Percentiles rank a stretch among this genome's conserved stretches.
Conservation (phyloP, 35 echinoderm and acorn worm species). For the Diadema setosum region DNA sequence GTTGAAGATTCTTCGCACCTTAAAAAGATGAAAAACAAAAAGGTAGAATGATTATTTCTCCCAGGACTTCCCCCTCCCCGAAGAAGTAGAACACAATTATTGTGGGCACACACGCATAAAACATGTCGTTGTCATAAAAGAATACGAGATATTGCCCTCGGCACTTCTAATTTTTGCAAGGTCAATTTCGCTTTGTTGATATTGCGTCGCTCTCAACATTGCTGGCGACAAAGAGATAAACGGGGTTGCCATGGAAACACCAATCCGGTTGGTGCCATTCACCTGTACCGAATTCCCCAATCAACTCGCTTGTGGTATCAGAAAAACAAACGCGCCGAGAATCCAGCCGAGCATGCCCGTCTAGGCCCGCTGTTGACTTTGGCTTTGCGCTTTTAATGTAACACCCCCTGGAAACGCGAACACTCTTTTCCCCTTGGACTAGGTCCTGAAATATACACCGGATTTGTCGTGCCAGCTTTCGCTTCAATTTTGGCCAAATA, state of each 20-base stretch:
- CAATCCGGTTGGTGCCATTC: constrained; percentile 1
- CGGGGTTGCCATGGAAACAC: neutral
- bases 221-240: neutral
- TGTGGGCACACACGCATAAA: no score
- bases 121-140: neutral
- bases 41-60: no score
- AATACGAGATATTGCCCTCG: neutral
- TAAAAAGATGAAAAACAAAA: no score
- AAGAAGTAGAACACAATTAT: no score
- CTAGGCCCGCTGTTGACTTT: neutral
- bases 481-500: constrained; percentile 18
- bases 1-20: no score
- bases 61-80: no score
- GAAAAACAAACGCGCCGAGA: constrained; percentile 20
- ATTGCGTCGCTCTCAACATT: neutral
- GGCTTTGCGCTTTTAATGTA: constrained; percentile 19
- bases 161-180: constrained; percentile 11
- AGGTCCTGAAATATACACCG: constrained; percentile 11
- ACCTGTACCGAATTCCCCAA: constrained; percentile 16
- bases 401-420: neutral
- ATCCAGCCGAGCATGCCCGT: neutral
- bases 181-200: constrained; percentile 7
- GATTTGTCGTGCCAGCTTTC: constrained; percentile 17
- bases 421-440: constrained; percentile 2
- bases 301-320: constrained; percentile 22